Evolutionary conservation across 2,113 vertebrate species (phyloP).

Genomic region (Ptychochromis oligacanthus): DNA sequence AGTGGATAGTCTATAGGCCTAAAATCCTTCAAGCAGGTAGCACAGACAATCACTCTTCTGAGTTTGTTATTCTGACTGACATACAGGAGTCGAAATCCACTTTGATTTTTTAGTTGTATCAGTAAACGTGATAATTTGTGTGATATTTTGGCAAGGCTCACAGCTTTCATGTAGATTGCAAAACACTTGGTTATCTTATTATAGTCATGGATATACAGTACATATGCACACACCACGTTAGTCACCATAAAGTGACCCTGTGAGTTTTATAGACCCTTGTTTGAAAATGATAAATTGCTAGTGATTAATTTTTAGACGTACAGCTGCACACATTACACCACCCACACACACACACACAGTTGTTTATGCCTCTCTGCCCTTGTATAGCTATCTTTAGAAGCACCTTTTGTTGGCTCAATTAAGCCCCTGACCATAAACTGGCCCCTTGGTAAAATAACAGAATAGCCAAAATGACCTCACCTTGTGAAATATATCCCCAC

Average conservation of each 20-base stretch:
- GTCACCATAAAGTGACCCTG: slow-evolving; percentile 6
- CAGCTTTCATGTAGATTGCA: slow-evolving; percentile 3
- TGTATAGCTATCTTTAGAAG: slow-evolving; percentile 22
- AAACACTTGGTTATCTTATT: slow-evolving; percentile 9
- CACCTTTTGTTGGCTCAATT: slow-evolving; percentile 39
- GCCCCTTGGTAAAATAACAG: slow-evolving; percentile 18
- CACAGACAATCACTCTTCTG: not conserved
- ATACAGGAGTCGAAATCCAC: not conserved
- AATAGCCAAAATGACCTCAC: slow-evolving; percentile 40
- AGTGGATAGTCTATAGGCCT: not conserved
- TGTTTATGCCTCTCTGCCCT: slow-evolving; percentile 34
- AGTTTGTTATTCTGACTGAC: not conserved
- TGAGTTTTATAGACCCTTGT: slow-evolving; percentile 11
- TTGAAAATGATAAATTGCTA: slow-evolving; percentile 36
- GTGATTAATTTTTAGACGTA: slow-evolving; percentile 35
- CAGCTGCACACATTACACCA: not conserved
- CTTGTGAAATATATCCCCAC: slow-evolving; percentile 35
- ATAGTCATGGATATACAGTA: slow-evolving; percentile 10
- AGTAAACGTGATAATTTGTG: not conserved
- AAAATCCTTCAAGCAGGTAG: not conserved
- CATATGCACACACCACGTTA: slow-evolving; percentile 9
- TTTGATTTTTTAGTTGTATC: not conserved
- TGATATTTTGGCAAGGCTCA: not conserved
- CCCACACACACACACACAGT: not conserved
- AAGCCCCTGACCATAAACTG: slow-evolving; percentile 42